Percentiles rank a stretch among this genome's conserved stretches.
Evolutionary conservation across 1,140 invertebrate species (phyloP).

Genomic region (Chironomus tepperi): DNA sequence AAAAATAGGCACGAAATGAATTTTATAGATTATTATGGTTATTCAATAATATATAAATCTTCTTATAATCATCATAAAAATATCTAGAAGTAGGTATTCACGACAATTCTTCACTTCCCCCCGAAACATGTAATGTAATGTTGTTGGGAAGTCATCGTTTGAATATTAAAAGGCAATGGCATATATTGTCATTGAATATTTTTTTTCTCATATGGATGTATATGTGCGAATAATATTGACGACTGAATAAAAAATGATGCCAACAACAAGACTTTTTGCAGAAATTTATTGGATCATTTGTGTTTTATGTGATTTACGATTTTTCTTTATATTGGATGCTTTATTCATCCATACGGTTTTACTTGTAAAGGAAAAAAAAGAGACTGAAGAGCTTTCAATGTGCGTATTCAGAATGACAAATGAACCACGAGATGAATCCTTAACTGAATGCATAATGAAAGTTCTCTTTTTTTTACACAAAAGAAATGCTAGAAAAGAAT

Average conservation of each 20-base stretch:
- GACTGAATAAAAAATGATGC: background rate
- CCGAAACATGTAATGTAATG: constrained; percentile 2
- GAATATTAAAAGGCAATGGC: constrained; percentile 8
- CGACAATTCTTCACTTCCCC: background rate
- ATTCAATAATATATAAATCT: background rate
- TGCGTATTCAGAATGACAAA: background rate
- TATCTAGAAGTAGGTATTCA: constrained; percentile 26
- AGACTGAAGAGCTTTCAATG: background rate
- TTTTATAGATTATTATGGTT: constrained; percentile 15
- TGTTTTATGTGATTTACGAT: constrained; percentile 5
- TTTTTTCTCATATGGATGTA: background rate
- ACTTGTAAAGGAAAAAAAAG: too few species aligned
- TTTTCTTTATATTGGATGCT: background rate
- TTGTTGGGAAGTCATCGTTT: background rate
- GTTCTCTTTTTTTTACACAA: too few species aligned
- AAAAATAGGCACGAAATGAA: constrained; percentile 28
- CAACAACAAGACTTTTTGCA: background rate
- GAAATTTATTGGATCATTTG: constrained; percentile 13
- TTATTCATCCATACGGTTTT: background rate
- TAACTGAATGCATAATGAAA: too few species aligned
- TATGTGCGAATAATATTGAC: background rate
- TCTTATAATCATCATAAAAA: constrained; percentile 16
- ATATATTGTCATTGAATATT: background rate
- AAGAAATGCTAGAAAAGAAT: too few species aligned
- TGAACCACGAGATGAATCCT: constrained; percentile 5